Evolutionary conservation across 2,888 invertebrate genomes (phyloP).

Genomic region (Cryptocephalus primarius): DNA sequence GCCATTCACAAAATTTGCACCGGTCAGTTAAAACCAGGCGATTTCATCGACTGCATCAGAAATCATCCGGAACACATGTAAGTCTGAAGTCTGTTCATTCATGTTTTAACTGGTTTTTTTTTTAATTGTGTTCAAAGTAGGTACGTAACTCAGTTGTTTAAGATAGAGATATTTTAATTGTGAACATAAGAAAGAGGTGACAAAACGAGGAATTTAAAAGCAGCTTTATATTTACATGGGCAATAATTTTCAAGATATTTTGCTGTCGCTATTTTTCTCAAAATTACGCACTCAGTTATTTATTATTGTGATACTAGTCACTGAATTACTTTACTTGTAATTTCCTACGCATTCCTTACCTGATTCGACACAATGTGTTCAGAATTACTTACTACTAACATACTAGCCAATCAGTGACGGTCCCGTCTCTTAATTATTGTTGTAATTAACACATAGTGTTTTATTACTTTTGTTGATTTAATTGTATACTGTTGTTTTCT

Average conservation of each 20-base stretch:
- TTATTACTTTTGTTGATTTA: conserved; percentile 3
- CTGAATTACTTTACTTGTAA: too few relatives aligned
- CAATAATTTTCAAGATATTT: too few relatives aligned
- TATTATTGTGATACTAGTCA: too few relatives aligned
- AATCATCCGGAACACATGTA: conserved; percentile 97
- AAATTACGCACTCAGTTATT: too few relatives aligned
- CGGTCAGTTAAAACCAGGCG: conserved; percentile 63
- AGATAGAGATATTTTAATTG: not conserved
- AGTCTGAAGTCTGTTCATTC: conserved; percentile 34
- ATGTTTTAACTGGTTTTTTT: not conserved
- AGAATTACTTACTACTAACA: too few relatives aligned
- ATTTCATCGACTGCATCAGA: conserved; percentile 86
- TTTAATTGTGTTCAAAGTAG: not conserved
- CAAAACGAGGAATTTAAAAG: not conserved
- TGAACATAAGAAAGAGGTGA: too few relatives aligned
- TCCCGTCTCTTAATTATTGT: too few relatives aligned
- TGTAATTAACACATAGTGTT: too few relatives aligned
- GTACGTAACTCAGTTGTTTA: not conserved
- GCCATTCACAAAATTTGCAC: conserved; percentile 90
- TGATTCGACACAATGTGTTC: too few relatives aligned
- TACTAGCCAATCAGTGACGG: too few relatives aligned
- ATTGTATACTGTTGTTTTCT: not conserved
- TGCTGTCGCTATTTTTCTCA: too few relatives aligned
- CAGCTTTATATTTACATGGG: not conserved
- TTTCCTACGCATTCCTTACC: too few relatives aligned